Evolutionary conservation across 2,888 invertebrate genomes (phyloP).

Genomic region (Agriotes lineatus): DNA sequence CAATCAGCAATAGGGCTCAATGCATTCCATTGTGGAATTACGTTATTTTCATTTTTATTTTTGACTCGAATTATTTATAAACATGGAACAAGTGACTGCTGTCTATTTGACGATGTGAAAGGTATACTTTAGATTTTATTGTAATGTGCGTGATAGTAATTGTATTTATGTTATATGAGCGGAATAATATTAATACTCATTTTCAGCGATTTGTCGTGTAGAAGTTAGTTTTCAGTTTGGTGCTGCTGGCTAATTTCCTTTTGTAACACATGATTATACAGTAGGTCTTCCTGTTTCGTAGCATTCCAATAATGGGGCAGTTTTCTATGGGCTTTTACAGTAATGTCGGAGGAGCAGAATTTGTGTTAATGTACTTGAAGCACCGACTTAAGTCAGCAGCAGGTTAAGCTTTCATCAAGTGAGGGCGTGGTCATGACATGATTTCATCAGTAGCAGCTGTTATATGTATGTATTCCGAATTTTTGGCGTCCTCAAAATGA

Average conservation of each 20-base stretch:
- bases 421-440: too few species aligned
- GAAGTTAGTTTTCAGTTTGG: neutral
- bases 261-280: neutral
- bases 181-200: constrained; percentile 28
- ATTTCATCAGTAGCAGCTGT: too few species aligned
- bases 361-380: too few species aligned
- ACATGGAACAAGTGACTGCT: neutral
- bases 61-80: constrained; percentile 3
- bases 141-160: constrained; percentile 39
- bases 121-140: constrained; percentile 30
- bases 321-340: too few species aligned
- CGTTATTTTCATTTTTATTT: neutral
- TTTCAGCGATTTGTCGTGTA: constrained; percentile 6
- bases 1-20: constrained; percentile 40
- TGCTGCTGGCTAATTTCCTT: constrained; percentile 2
- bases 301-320: too few species aligned
- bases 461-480: too few species aligned
- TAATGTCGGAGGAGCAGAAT: too few species aligned
- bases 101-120: constrained; percentile 2
- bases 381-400: too few species aligned
- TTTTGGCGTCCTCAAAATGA: too few species aligned
- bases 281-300: too few species aligned
- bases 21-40: neutral
- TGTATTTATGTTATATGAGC: constrained; percentile 25
- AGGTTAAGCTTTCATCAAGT: too few species aligned